Evolutionary conservation across 2,113 vertebrate species (phyloP).

Genomic region (Tauraco erythrolophus): DNA sequence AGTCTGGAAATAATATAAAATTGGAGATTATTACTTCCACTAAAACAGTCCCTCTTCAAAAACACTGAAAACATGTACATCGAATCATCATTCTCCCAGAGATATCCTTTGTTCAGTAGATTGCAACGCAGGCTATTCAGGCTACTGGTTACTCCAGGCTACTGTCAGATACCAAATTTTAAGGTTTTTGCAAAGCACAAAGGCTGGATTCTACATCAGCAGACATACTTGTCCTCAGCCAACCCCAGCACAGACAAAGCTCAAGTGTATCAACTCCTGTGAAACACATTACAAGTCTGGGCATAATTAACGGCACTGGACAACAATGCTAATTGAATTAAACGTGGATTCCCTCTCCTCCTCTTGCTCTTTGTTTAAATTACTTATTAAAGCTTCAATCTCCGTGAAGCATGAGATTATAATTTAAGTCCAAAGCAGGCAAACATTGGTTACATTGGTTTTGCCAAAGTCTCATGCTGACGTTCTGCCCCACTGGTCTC

Average conservation of each 20-base stretch:
- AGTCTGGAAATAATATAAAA: slow-evolving; percentile 43
- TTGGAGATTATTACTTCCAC: slow-evolving; percentile 46
- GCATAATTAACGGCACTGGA: not conserved
- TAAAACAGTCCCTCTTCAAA: slow-evolving; percentile 10
- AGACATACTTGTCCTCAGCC: not conserved
- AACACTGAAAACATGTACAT: not conserved
- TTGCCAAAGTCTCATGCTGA: not conserved
- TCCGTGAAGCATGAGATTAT: not conserved
- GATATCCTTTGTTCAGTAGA: not conserved
- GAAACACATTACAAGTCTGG: not conserved
- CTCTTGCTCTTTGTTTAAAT: not conserved
- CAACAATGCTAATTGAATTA: slow-evolving; percentile 51
- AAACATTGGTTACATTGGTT: not conserved
- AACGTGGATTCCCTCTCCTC: not conserved
- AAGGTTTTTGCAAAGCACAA: slow-evolving; percentile 34
- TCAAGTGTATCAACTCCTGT: slow-evolving; percentile 9
- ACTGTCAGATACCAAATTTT: slow-evolving; percentile 12
- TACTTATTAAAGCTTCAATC: not conserved
- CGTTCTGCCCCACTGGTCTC: not conserved
- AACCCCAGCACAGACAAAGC: slow-evolving; percentile 21
- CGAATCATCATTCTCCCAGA: not conserved
- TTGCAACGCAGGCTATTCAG: not conserved
- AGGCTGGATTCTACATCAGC: slow-evolving; percentile 33
- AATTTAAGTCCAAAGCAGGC: not conserved
- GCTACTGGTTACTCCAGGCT: slow-evolving; percentile 36